Evolutionary conservation across 2,797 vertebrate genomes (phyloP).

Genomic region (Danio aesculapii): DNA sequence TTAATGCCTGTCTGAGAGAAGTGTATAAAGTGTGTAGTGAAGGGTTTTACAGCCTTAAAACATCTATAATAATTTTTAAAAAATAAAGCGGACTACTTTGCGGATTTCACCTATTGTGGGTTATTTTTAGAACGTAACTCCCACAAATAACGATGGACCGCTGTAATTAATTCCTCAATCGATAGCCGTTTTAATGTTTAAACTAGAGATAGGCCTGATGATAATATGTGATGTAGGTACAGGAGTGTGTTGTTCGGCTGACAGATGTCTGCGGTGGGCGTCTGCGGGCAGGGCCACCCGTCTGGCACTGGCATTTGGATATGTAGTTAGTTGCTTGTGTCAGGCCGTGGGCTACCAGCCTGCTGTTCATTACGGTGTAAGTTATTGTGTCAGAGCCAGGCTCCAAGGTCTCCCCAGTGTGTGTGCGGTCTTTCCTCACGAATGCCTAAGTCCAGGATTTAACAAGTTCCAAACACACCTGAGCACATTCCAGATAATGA

Average conservation of each 20-base stretch:
- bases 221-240: slow-evolving; percentile 6
- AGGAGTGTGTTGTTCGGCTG: not conserved
- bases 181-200: not conserved
- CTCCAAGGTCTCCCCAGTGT: slow-evolving; percentile 21
- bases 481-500: slow-evolving; percentile 14
- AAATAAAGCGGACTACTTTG: too few species aligned
- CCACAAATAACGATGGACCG: too few species aligned
- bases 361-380: slow-evolving; percentile 41
- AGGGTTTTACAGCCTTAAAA: too few species aligned
- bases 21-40: too few species aligned
- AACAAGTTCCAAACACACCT: slow-evolving; percentile 35
- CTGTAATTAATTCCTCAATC: not conserved
- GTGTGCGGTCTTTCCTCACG: slow-evolving; percentile 13
- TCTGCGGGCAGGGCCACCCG: slow-evolving; percentile 1
- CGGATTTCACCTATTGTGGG: too few species aligned
- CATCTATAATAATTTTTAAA: too few species aligned
- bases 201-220: not conserved
- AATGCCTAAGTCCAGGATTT: slow-evolving; percentile 27
- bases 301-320: slow-evolving; percentile 24
- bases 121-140: too few species aligned
- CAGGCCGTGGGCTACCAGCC: slow-evolving; percentile 18
- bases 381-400: slow-evolving; percentile 20
- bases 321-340: slow-evolving; percentile 27
- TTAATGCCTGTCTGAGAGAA: too few species aligned
- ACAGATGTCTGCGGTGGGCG: slow-evolving; percentile 17